These are phyloP conservation scores for Euzophera pinguis DNA, from an alignment of 2,888 invertebrate genomes.

Conservation along the genomic window DNA sequence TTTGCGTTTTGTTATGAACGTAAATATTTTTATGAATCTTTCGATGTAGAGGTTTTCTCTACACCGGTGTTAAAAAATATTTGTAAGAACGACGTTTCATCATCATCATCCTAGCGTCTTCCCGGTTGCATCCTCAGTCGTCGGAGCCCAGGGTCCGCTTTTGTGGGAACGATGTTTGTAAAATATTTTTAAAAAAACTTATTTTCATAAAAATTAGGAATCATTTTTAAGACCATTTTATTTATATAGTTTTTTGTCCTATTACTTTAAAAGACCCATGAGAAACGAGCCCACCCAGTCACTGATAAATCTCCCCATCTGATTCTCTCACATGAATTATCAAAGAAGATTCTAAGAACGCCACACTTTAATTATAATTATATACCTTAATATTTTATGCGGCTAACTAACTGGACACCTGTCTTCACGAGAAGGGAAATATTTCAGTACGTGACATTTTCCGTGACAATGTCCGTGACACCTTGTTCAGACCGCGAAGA, in stretches of 20 bases:
- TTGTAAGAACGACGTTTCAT: no score
- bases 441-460: constrained; percentile 6
- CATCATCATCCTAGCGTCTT: no score
- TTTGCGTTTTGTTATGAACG: constrained; percentile 6
- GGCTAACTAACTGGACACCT: not conserved
- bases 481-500: constrained; percentile 9
- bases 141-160: no score
- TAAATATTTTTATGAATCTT: constrained; percentile 1
- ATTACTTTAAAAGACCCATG: no score
- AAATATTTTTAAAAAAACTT: no score
- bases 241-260: no score
- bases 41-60: not conserved
- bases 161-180: no score
- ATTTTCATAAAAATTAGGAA: no score
- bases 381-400: no score
- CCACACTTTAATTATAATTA: not conserved
- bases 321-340: not conserved
- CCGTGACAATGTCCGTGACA: not conserved
- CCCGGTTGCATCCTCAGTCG: no score
- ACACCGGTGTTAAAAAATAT: not conserved
- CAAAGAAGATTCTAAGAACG: constrained; percentile 2
- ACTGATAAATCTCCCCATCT: not conserved
- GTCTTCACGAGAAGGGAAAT: not conserved
- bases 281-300: no score
- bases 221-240: no score